phyloP scores from a whole-genome alignment of 1,140 invertebrate species.

The Drosophila pectinifera region DNA sequence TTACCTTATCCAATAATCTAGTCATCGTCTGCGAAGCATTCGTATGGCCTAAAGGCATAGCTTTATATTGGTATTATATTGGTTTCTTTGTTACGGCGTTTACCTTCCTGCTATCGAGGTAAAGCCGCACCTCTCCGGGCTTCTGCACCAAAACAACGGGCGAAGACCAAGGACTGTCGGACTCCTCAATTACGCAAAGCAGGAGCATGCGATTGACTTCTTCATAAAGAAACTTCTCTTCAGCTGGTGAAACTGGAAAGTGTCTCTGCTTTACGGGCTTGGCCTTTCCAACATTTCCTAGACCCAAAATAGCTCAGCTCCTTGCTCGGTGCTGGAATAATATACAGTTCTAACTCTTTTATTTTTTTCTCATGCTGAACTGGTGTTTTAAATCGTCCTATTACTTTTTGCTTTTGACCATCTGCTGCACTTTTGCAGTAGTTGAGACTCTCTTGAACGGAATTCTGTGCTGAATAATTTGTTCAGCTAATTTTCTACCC shows the following conservation, averaged over 20 bases:
- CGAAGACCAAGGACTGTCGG: background rate
- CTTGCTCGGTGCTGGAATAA: background rate
- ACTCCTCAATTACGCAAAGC: slow-evolving; percentile 1
- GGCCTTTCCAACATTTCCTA: background rate
- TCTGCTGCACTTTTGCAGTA: background rate
- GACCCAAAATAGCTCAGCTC: background rate
- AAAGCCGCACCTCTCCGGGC: background rate
- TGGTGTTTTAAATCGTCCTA: background rate
- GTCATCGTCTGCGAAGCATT: slow-evolving; percentile 10
- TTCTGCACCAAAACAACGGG: background rate
- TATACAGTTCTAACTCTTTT: background rate
- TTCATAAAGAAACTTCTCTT: background rate
- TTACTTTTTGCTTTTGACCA: background rate
- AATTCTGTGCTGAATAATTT: background rate
- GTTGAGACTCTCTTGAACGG: background rate
- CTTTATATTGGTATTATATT: background rate
- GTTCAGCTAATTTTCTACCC: background rate
- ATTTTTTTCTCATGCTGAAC: background rate
- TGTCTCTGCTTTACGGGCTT: background rate
- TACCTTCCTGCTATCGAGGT: slow-evolving; percentile 1
- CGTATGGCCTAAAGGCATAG: slow-evolving; percentile 1
- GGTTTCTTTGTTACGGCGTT: background rate
- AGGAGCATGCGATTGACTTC: background rate
- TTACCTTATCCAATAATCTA: slow-evolving; percentile 9
- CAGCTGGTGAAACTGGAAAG: background rate